A percentile compares a stretch with the other conserved stretches of the same genome.
Conservation (phyloP, 2,888 invertebrate genomes). For the Drosophila eohydei region DNA sequence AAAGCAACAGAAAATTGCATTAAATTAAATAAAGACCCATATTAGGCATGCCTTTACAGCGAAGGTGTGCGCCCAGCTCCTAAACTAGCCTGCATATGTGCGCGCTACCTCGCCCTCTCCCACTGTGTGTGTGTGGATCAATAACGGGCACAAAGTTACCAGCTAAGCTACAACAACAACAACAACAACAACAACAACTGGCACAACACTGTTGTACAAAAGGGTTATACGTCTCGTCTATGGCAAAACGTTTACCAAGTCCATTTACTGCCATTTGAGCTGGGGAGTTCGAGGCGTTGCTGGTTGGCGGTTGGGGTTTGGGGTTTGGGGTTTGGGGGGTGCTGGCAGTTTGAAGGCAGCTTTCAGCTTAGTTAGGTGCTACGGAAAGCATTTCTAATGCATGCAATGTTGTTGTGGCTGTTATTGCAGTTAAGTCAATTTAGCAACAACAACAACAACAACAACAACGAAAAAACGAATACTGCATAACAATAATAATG, state of each 20-base stretch:
- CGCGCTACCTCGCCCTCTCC: background rate
- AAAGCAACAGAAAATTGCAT: slow-evolving; percentile 75
- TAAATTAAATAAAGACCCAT: slow-evolving; percentile 78
- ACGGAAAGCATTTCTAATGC: slow-evolving; percentile 71
- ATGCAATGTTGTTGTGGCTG: slow-evolving; percentile 53
- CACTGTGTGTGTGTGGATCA: slow-evolving; percentile 63
- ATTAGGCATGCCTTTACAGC: slow-evolving; percentile 73
- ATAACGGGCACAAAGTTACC: slow-evolving; percentile 75
- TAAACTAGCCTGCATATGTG: slow-evolving; percentile 25
- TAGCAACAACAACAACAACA: slow-evolving; percentile 46
- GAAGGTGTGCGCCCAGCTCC: slow-evolving; percentile 39
- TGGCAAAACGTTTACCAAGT: slow-evolving; percentile 63
- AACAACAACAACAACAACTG: slow-evolving; percentile 37
- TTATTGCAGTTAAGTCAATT: slow-evolving; percentile 71
- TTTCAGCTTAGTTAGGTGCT: slow-evolving; percentile 46
- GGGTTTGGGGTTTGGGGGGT: background rate
- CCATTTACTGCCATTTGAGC: slow-evolving; percentile 50
- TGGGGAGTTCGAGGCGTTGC: background rate
- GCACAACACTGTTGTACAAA: slow-evolving; percentile 24
- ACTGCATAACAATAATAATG: slow-evolving; percentile 29
- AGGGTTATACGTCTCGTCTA: slow-evolving; percentile 54
- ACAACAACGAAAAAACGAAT: slow-evolving; percentile 22
- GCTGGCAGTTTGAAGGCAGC: background rate
- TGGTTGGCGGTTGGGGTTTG: background rate
- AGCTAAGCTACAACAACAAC: slow-evolving; percentile 33